These are phyloP conservation scores for Stichodactyla mertensii DNA, from an alignment of 64 coral and sea anemone species.

Conservation along the genomic window DNA sequence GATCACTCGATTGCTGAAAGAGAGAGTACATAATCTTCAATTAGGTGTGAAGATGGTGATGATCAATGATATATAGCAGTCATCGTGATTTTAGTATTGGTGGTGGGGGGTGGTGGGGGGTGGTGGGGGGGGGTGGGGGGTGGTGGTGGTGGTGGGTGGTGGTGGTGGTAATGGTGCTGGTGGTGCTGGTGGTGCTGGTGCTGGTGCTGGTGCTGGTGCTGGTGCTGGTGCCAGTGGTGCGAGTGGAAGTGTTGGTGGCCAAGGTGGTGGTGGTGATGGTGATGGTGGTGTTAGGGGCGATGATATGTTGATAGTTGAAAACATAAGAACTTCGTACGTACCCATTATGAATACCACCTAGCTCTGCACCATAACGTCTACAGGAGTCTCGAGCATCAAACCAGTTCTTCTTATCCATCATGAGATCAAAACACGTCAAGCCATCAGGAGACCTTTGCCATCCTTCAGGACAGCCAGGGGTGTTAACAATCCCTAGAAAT, in stretches of 20 bases:
- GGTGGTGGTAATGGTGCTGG: no score
- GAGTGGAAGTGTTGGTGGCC: no score
- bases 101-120: neutral
- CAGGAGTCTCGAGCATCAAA: constrained; percentile 35
- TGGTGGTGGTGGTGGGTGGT: neutral
- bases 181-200: no score
- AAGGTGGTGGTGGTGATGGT: neutral
- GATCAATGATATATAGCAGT: no score
- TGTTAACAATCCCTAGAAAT: neutral
- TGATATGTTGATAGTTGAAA: neutral
- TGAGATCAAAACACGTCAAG: constrained; percentile 25
- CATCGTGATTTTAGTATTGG: neutral
- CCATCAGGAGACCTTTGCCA: constrained; percentile 34
- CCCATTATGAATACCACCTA: constrained; percentile 26
- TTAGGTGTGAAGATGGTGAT: no score
- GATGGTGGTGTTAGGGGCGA: no score
- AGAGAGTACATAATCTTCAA: neutral
- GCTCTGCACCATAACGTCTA: neutral
- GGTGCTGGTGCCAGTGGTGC: no score
- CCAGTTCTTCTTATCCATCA: constrained; percentile 52
- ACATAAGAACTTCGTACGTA: neutral
- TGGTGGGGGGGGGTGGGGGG: no score
- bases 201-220: no score
- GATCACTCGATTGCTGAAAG: neutral
- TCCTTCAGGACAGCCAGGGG: neutral